phyloP scores from a whole-genome alignment of 2,797 vertebrate species.

The Mormyrops boulengeri region DNA sequence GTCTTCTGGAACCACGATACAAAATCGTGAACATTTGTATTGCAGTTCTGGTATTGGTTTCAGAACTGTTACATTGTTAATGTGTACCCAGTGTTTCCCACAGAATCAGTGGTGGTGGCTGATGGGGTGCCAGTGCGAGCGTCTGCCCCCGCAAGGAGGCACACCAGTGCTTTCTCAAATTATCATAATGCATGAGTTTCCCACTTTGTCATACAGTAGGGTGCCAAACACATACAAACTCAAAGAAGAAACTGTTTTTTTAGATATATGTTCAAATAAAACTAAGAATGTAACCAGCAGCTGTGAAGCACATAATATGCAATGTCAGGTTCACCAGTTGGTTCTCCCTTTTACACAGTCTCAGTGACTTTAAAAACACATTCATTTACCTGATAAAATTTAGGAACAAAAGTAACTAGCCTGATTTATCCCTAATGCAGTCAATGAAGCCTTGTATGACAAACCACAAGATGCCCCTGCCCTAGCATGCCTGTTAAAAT shows the following conservation, averaged over 20 bases:
- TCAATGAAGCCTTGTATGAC: neutral
- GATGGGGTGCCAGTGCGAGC: neutral
- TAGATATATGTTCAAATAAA: neutral
- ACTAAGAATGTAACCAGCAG: neutral
- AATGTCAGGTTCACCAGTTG: neutral
- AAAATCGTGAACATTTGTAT: neutral
- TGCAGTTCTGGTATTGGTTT: neutral
- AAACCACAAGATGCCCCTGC: neutral
- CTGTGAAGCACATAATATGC: neutral
- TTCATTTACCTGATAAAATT: neutral
- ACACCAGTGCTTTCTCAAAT: neutral
- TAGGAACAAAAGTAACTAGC: neutral
- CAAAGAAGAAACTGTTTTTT: neutral
- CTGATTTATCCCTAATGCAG: neutral
- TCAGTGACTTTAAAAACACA: neutral
- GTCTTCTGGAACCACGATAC: neutral
- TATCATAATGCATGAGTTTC: neutral
- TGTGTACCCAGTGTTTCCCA: neutral
- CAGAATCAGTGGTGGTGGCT: neutral
- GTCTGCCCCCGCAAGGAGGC: neutral
- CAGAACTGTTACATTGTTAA: neutral
- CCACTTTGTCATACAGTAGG: neutral
- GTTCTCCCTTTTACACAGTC: neutral
- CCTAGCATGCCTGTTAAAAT: neutral
- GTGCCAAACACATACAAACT: neutral